Percentiles rank a stretch among this genome's conserved stretches.
Evolutionary conservation across 2,113 vertebrate species (phyloP).

Genomic region (Oriolus oriolus): DNA sequence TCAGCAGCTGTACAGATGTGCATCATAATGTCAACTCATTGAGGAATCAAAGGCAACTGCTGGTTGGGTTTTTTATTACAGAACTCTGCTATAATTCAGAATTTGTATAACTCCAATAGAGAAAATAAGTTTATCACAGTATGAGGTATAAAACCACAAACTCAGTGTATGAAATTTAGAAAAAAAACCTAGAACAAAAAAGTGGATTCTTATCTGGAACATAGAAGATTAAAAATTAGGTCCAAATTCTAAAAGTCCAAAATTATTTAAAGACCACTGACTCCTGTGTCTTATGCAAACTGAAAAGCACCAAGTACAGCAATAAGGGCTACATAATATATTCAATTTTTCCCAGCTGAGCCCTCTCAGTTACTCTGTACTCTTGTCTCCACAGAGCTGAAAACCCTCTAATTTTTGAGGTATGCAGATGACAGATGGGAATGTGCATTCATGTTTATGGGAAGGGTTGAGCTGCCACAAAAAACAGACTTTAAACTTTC

Average conservation of each 20-base stretch:
- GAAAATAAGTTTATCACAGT: background rate
- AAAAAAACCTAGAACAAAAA: background rate
- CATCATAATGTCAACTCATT: background rate
- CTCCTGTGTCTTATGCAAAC: background rate
- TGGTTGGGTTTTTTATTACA: background rate
- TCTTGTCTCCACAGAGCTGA: background rate
- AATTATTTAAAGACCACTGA: background rate
- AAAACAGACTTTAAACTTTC: background rate
- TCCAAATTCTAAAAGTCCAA: background rate
- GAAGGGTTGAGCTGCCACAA: background rate
- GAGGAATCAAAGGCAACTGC: background rate
- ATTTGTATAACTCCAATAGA: background rate
- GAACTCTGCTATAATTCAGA: background rate
- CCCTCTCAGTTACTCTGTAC: background rate
- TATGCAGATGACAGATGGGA: background rate
- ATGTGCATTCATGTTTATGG: background rate
- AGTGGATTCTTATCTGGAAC: background rate
- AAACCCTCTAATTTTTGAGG: background rate
- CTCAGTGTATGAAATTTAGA: background rate
- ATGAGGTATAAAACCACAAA: background rate
- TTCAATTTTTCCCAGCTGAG: background rate
- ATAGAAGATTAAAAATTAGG: background rate
- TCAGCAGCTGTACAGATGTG: background rate
- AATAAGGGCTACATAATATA: background rate
- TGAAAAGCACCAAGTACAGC: background rate